Base-by-base conservation (phyloP, 2,888 invertebrate species). In the Mayetiola destructor region DNA sequence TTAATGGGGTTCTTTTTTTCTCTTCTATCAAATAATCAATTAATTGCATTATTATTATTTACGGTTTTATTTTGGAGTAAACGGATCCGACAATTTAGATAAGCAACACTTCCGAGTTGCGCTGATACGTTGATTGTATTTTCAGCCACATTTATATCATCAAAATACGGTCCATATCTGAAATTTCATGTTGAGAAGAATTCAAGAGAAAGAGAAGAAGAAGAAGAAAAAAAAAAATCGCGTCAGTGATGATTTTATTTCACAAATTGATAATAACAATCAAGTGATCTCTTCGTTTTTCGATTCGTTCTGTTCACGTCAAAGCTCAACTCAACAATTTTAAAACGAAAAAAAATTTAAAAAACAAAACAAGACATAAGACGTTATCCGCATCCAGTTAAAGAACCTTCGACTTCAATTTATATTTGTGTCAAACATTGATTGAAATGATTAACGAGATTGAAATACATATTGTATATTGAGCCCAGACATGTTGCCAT, bases 21-120 rank as follows among this genome's bases (percentile, higher is more conserved):
- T n/a, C n/a, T n/a, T n/a, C n/a, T n/a, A n/a, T n/a, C n/a, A n/a
- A n/a, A n/a, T n/a, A n/a, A n/a, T n/a, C n/a, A n/a, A n/a, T n/a
- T n/a, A n/a, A n/a, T n/a, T n/a, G n/a, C n/a, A n/a, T n/a, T n/a
- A n/a, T 5, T 27, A 48, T 48, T 48, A 55, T 78, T 77, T 62
- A 81, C 81, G 67, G 80, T 80, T 70, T 81, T 81, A 67, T 81
- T 81, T 63, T 80, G 79, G 18, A 81, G 71, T 56, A 80, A 70
- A 63, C 79, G 80, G 65, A 81, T 80, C 64, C 77, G 76, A 67
- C 82, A 83, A 66, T 82, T 80, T 59, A 83, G 69, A 64, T 78
- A 77, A 9, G 80, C 80, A 42, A 78, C 80, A 48, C 79, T 80
- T 1, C 81, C 82, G 36, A 80, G 71, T 63, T 81, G 81, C n/a